A percentile compares a stretch with the other conserved stretches of the same genome.
These are phyloP conservation scores for Amphipyra tragopoginis DNA, from an alignment of 2,888 invertebrate genomes.

Conservation along the genomic window DNA sequence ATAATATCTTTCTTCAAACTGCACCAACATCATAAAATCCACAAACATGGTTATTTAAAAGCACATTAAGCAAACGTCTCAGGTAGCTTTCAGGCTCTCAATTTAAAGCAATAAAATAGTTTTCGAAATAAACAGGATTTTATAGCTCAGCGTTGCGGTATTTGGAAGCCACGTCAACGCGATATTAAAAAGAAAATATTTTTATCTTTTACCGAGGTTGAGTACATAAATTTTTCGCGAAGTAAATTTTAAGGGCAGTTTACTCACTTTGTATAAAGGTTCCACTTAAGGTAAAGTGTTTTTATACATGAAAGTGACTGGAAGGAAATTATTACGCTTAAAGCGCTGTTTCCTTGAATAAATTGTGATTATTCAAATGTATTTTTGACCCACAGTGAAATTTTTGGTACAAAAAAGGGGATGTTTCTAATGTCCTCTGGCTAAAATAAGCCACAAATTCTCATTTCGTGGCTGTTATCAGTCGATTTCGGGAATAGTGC, in stretches of 20 bases:
- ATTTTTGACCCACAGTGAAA: too few species aligned
- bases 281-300: constrained; percentile 37
- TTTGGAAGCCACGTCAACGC: constrained; percentile 14
- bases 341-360: constrained; percentile 9
- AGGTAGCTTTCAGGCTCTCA: constrained; percentile 14
- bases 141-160: constrained; percentile 3
- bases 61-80: background rate
- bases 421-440: too few species aligned
- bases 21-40: background rate
- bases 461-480: too few species aligned
- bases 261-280: constrained; percentile 40
- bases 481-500: too few species aligned
- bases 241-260: constrained; percentile 39
- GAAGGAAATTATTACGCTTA: constrained; percentile 14
- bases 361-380: background rate
- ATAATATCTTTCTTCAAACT: background rate
- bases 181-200: constrained; percentile 32
- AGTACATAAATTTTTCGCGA: constrained; percentile 21
- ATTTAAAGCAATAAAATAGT: constrained; percentile 10
- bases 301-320: constrained; percentile 41
- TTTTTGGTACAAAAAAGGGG: too few species aligned
- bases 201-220: constrained; percentile 20
- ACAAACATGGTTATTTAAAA: background rate
- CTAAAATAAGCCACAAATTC: too few species aligned
- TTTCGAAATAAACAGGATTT: constrained; percentile 24